Evolutionary conservation across 2,888 invertebrate species (phyloP).

Genomic region (Zaprionus obscuricornis): DNA sequence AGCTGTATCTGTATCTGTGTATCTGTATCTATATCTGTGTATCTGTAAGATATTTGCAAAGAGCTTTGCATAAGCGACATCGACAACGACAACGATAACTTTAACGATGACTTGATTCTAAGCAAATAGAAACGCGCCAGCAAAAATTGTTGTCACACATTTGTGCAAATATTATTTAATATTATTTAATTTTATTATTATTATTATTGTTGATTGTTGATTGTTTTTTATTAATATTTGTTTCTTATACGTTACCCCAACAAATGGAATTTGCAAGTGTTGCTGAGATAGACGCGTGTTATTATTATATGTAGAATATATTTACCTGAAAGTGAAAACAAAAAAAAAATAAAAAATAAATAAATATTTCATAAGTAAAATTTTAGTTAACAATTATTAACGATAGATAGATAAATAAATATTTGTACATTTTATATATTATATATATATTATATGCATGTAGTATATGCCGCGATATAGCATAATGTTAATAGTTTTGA

Average conservation of each 20-base stretch:
- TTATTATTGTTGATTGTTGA: no score
- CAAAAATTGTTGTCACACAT: slow-evolving; percentile 23
- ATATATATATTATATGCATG: background rate
- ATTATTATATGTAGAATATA: slow-evolving; percentile 5
- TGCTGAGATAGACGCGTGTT: no score
- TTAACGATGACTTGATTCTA: slow-evolving; percentile 19
- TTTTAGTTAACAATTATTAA: background rate
- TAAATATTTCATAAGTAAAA: slow-evolving; percentile 7
- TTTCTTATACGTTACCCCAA: slow-evolving; percentile 7
- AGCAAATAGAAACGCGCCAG: slow-evolving; percentile 23
- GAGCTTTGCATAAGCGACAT: no score
- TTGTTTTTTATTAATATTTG: no score
- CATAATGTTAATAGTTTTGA: background rate
- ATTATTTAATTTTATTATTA: background rate
- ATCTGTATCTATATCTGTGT: no score
- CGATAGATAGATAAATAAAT: no score
- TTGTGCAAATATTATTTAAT: slow-evolving; percentile 47
- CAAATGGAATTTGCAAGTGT: background rate
- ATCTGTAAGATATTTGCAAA: no score
- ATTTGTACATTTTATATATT: background rate
- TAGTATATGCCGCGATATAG: no score
- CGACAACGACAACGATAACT: no score
- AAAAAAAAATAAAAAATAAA: background rate
- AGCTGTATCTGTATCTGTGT: no score
- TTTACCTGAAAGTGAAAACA: slow-evolving; percentile 35